Evolutionary conservation across 1,140 invertebrate genomes (phyloP).

Genomic region (Bombyx mandarina): DNA sequence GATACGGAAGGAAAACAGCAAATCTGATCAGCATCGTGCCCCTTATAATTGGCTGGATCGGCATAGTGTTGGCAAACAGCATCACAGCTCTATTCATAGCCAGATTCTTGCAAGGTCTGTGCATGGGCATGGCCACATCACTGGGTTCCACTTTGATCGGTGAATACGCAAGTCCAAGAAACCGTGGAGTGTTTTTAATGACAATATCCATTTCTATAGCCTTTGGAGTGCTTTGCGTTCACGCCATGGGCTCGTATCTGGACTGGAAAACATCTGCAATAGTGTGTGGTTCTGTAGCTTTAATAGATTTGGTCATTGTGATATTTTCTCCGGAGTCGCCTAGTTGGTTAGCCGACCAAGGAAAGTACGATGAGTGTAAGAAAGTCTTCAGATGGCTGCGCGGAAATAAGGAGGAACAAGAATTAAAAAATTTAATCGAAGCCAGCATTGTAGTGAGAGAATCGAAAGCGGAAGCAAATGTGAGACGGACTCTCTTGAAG

Average conservation of each 20-base stretch:
- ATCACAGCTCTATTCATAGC: constrained; percentile 9
- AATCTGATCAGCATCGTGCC: constrained; percentile 9
- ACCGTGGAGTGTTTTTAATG: constrained; percentile 20
- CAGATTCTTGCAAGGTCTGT: constrained; percentile 10
- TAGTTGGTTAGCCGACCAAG: constrained; percentile 25
- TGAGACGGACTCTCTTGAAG: constrained; percentile 1
- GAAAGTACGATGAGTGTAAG: constrained; percentile 23
- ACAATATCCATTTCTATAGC: constrained; percentile 22
- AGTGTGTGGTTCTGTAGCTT: constrained; percentile 16
- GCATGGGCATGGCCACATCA: constrained; percentile 9
- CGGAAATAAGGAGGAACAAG: constrained; percentile 29
- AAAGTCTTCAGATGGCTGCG: constrained; percentile 25
- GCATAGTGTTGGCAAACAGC: constrained; percentile 5
- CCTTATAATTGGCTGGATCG: constrained; percentile 11
- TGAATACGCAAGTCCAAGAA: constrained; percentile 10
- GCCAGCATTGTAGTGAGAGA: constrained; percentile 13
- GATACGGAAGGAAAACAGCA: constrained; percentile 9
- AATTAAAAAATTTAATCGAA: constrained; percentile 26
- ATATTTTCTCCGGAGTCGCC: constrained; percentile 31
- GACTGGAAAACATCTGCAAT: constrained; percentile 23
- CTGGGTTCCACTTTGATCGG: constrained; percentile 9
- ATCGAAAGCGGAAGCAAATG: constrained; percentile 7
- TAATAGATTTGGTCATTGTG: constrained; percentile 21
- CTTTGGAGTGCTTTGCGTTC: constrained; percentile 18
- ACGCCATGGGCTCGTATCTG: constrained; percentile 20